These are phyloP conservation scores for Cervus canadensis DNA, from an alignment of 2,113 vertebrate species.

Conservation along the genomic window DNA sequence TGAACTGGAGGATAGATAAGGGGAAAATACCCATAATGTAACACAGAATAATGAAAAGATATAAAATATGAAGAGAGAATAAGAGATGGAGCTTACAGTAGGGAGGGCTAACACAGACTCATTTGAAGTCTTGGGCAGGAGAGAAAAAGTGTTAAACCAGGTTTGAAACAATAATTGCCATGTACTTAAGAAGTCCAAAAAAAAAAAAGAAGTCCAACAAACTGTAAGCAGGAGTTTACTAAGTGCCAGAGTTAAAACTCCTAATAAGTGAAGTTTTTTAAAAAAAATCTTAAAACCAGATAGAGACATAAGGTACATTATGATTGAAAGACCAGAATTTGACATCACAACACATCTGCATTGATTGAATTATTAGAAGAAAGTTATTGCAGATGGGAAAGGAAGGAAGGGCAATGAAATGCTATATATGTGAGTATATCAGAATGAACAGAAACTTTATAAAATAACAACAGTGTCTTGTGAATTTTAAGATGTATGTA, in stretches of 20 bases:
- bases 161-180: neutral
- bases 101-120: neutral
- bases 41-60: neutral
- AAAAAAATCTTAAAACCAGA: neutral
- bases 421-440: neutral
- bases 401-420: neutral
- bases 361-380: neutral
- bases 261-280: neutral
- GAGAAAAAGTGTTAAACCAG: neutral
- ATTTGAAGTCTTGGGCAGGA: neutral
- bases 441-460: neutral
- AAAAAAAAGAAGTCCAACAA: neutral
- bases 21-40: neutral
- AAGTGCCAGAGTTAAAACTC: neutral
- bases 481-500: neutral
- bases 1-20: neutral
- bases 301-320: neutral
- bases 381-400: neutral
- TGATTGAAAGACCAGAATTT: neutral
- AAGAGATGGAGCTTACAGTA: neutral
- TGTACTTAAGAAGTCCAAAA: neutral
- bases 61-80: neutral
- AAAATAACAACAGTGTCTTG: neutral
- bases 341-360: neutral
- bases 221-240: neutral